Evolutionary conservation across 2,113 vertebrate species (phyloP).

Genomic region (Neoarius graeffei): DNA sequence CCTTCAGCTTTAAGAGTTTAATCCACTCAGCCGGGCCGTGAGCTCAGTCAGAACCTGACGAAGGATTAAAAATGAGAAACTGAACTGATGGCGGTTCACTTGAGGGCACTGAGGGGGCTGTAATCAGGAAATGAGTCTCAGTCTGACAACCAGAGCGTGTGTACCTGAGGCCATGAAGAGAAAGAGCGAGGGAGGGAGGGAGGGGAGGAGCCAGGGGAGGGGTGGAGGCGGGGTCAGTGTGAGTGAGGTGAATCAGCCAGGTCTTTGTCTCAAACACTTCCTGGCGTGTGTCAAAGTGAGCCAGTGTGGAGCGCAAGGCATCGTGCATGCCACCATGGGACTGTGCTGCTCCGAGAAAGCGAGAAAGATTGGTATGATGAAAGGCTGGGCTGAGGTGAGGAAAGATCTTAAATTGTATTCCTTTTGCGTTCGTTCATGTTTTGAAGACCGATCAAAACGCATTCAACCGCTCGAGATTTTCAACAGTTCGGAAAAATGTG

Average conservation of each 20-base stretch:
- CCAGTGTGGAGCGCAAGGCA: constrained; percentile 35
- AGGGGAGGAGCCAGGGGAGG: constrained; percentile 1
- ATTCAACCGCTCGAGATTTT: not conserved
- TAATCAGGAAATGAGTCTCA: constrained; percentile 41
- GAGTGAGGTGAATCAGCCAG: constrained; percentile 55
- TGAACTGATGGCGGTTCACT: constrained; percentile 12
- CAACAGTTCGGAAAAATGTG: not conserved
- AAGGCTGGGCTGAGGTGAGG: constrained; percentile 71
- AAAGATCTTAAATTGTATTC: no score
- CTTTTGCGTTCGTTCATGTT: no score
- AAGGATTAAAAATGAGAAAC: not conserved
- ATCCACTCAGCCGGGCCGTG: not conserved
- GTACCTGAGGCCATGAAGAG: constrained; percentile 42
- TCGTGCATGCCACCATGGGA: constrained; percentile 69
- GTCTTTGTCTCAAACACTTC: constrained; percentile 65
- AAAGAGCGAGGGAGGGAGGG: constrained; percentile 30
- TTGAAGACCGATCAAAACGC: no score
- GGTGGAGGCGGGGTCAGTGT: not conserved
- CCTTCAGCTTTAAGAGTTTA: not conserved
- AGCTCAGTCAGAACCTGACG: not conserved
- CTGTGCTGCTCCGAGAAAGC: constrained; percentile 72
- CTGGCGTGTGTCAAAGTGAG: constrained; percentile 64
- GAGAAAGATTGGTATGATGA: constrained; percentile 60
- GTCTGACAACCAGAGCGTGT: not conserved
- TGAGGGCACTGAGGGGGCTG: constrained; percentile 1